These are phyloP conservation scores for Zeugodacus cucurbitae DNA, from an alignment of 1,140 invertebrate species.

Conservation along the genomic window DNA sequence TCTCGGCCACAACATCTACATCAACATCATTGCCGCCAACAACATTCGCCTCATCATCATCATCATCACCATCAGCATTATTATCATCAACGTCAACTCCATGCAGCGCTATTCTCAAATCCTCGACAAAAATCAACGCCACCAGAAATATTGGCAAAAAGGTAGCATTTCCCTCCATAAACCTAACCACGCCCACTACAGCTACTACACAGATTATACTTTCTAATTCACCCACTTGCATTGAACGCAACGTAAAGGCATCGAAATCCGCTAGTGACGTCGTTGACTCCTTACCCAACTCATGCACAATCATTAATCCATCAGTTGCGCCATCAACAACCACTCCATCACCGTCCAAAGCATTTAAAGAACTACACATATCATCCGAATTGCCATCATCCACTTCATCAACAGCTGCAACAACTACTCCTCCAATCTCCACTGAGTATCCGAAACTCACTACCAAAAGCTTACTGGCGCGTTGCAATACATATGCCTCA, in stretches of 20 bases:
- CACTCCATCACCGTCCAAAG: neutral
- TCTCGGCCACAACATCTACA: neutral
- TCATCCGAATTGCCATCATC: conserved; percentile 50
- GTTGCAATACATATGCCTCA: conserved; percentile 42
- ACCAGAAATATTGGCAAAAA: conserved; percentile 34
- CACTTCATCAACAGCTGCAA: conserved; percentile 26
- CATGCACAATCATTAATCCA: neutral
- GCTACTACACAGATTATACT: conserved; percentile 60
- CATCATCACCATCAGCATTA: neutral
- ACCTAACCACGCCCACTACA: conserved; percentile 59
- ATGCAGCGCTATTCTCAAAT: neutral
- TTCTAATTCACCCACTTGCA: conserved; percentile 48
- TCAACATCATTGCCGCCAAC: neutral
- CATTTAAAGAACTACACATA: conserved; percentile 14
- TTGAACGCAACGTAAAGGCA: neutral
- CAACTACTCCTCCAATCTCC: neutral
- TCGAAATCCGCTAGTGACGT: neutral
- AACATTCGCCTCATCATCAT: neutral
- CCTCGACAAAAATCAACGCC: conserved; percentile 1
- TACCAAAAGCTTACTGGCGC: conserved; percentile 58
- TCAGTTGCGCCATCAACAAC: neutral
- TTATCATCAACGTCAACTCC: neutral
- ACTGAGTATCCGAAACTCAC: conserved; percentile 48
- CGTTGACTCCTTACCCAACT: neutral
- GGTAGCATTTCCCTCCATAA: conserved; percentile 58